Percentiles rank a stretch among this genome's conserved stretches.
Evolutionary conservation across 2,888 invertebrate species (phyloP).

Genomic region (Agrotis ipsilon): DNA sequence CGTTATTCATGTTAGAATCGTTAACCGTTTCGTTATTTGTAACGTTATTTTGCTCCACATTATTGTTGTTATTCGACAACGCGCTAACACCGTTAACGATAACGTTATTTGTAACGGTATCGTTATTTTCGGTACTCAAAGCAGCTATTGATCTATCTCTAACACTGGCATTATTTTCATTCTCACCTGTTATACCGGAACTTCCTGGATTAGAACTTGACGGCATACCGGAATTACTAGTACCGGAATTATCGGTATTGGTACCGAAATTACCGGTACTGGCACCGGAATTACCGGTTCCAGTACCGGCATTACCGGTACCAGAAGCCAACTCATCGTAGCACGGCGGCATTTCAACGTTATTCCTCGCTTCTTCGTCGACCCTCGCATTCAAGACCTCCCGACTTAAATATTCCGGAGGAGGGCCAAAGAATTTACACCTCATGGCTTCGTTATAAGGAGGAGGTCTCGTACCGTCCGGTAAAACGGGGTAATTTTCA

Average conservation of each 20-base stretch:
- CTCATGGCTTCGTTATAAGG: conserved; percentile 85
- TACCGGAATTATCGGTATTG: conserved; percentile 14
- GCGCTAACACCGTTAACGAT: conserved; percentile 7
- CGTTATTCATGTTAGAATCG: conserved; percentile 54
- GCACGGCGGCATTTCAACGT: conserved; percentile 85
- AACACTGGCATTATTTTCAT: conserved; percentile 38
- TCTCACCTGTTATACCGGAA: conserved; percentile 13
- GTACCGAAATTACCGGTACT: conserved; percentile 13
- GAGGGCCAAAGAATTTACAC: conserved; percentile 86
- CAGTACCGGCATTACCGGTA: conserved; percentile 34
- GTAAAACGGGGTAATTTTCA: conserved; percentile 78
- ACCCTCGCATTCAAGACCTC: conserved; percentile 75
- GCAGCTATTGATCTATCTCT: conserved; percentile 58
- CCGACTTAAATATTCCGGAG: conserved; percentile 83
- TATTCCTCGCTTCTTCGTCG: conserved; percentile 79
- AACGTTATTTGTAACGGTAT: conserved; percentile 31
- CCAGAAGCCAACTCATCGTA: conserved; percentile 79
- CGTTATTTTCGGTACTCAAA: neutral
- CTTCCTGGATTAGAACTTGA: conserved; percentile 6
- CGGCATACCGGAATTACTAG: neutral
- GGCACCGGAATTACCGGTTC: neutral
- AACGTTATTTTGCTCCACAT: conserved; percentile 13
- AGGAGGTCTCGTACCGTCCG: conserved; percentile 76
- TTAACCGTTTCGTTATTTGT: conserved; percentile 47
- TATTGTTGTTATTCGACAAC: conserved; percentile 41